Percentiles rank a stretch among this genome's conserved stretches.
These are phyloP conservation scores for Melanerpes aurifrons DNA, from an alignment of 2,113 vertebrate genomes.

Conservation along the genomic window DNA sequence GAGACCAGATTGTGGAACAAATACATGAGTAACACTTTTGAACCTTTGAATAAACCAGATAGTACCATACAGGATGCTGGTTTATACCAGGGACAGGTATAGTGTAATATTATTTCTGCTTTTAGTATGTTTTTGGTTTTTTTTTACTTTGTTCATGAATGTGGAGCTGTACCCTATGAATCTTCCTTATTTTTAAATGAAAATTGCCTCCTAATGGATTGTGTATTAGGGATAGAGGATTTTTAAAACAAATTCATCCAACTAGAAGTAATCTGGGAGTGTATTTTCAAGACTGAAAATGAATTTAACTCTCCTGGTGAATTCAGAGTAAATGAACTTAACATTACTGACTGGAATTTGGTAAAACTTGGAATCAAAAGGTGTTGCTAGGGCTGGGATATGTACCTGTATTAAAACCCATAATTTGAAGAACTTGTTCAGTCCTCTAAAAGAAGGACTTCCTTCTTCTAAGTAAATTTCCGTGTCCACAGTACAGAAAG, in stretches of 20 bases:
- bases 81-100: slow-evolving; percentile 98
- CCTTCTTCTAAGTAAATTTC: neutral
- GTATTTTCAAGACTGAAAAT: neutral
- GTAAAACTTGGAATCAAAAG: neutral
- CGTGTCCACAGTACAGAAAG: neutral
- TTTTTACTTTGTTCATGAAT: neutral
- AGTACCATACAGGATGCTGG: slow-evolving; percentile 98
- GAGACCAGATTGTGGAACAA: slow-evolving; percentile 98
- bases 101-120: neutral
- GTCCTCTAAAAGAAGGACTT: neutral
- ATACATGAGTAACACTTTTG: slow-evolving; percentile 99
- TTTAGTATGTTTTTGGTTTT: neutral
- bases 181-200: neutral
- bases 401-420: neutral
- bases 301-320: neutral
- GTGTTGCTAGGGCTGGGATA: neutral
- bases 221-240: neutral
- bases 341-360: neutral
- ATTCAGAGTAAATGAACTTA: neutral
- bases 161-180: neutral
- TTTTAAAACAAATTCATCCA: neutral
- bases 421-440: neutral
- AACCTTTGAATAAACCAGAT: slow-evolving; percentile 97
- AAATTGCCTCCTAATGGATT: neutral
- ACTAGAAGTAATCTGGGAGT: neutral